These are phyloP conservation scores for Xestobium rufovillosum DNA, from an alignment of 2,888 invertebrate genomes.

Conservation along the genomic window DNA sequence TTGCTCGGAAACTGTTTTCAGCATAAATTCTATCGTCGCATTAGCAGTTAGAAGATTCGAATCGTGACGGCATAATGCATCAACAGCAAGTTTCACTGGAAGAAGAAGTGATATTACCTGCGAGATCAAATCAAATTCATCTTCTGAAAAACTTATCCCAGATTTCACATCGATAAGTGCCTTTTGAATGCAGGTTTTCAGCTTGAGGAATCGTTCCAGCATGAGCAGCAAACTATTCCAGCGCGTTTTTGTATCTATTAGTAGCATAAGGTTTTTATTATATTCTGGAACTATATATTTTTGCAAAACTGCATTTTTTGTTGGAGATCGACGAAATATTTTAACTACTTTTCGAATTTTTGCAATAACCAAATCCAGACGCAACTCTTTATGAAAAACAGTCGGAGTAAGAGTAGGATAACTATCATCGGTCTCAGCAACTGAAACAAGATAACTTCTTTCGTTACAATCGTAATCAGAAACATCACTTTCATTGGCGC, in stretches of 20 bases:
- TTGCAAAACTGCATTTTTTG: constrained; percentile 20
- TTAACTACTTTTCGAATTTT: constrained; percentile 16
- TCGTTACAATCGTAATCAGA: too few relatives aligned
- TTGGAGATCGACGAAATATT: constrained; percentile 14
- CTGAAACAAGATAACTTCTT: too few relatives aligned
- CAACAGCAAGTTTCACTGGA: constrained; percentile 23
- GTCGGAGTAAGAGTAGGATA: too few relatives aligned
- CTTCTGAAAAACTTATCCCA: constrained; percentile 12
- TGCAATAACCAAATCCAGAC: constrained; percentile 4
- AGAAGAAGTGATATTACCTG: constrained; percentile 14
- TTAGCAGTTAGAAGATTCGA: constrained; percentile 19
- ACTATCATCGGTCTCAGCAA: too few relatives aligned
- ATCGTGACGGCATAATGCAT: constrained; percentile 21
- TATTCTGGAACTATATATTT: constrained; percentile 17
- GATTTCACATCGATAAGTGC: constrained; percentile 21
- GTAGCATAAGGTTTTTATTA: constrained; percentile 18
- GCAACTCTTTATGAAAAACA: too few relatives aligned
- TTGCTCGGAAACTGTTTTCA: background rate
- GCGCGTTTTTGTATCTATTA: constrained; percentile 21
- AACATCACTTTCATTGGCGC: too few relatives aligned
- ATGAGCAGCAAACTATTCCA: constrained; percentile 22
- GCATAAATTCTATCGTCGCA: constrained; percentile 16
- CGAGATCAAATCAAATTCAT: constrained; percentile 17
- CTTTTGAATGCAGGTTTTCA: constrained; percentile 21
- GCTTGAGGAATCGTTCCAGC: constrained; percentile 18